Evolutionary conservation across 2,797 vertebrate genomes (phyloP).

Genomic region (Notolabrus celidotus): DNA sequence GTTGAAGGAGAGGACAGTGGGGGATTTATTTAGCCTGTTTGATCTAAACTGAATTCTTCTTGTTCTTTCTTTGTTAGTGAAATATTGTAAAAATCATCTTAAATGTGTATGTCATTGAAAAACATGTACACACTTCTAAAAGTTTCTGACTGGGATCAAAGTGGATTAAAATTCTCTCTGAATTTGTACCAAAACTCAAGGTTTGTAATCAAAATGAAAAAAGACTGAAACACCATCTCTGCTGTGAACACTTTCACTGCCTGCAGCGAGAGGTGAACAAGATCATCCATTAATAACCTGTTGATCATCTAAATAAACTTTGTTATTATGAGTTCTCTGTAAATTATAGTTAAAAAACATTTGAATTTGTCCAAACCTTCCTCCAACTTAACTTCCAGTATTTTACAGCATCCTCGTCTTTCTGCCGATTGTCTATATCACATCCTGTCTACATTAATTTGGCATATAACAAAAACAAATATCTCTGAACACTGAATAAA

Average conservation of each 20-base stretch:
- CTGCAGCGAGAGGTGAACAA: background rate
- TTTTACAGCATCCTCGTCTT: background rate
- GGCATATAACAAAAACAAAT: conserved; percentile 6
- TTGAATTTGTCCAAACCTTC: background rate
- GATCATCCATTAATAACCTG: background rate
- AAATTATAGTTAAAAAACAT: background rate
- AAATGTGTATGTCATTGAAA: no score
- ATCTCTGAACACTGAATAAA: conserved; percentile 36
- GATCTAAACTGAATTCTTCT: background rate
- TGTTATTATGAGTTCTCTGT: background rate
- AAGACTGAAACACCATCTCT: no score
- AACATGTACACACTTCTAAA: background rate
- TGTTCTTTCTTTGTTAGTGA: background rate
- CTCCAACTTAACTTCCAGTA: background rate
- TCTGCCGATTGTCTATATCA: background rate
- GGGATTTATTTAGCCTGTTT: background rate
- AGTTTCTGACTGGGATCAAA: no score
- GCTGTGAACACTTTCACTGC: background rate
- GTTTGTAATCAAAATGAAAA: no score
- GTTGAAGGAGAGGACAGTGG: no score
- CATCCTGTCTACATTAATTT: background rate
- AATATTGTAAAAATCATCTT: background rate
- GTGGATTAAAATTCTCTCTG: no score
- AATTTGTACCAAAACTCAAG: no score
- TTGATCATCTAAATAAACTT: no score